A percentile compares a stretch with the other conserved stretches of the same genome.
Conservation (phyloP, 2,797 vertebrate genomes). For the Dicrostonyx torquatus region DNA sequence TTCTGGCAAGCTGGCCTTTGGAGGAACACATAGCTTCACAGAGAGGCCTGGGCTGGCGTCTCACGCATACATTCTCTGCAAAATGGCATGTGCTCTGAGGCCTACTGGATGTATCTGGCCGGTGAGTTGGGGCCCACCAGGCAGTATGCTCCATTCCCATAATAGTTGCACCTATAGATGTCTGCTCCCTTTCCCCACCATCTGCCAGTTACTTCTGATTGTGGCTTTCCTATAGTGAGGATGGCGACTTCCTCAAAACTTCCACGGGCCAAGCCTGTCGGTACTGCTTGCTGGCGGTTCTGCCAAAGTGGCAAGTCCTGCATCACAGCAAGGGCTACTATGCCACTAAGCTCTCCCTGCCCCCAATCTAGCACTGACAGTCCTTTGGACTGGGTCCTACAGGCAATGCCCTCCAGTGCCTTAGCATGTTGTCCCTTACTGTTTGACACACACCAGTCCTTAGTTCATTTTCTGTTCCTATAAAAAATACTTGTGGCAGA, state of each 20-base stretch:
- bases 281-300: not conserved
- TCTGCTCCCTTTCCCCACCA: no score
- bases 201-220: not conserved
- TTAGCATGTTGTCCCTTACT: not conserved
- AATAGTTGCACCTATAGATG: no score
- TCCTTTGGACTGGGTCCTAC: not conserved
- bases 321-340: not conserved
- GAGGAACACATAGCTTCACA: not conserved
- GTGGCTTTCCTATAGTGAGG: not conserved
- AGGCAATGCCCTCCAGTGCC: not conserved
- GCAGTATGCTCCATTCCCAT: not conserved
- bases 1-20: not conserved
- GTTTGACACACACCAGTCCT: not conserved
- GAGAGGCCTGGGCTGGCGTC: not conserved
- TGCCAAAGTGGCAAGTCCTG: not conserved
- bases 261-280: not conserved
- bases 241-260: not conserved
- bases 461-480: not conserved
- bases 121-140: not conserved
- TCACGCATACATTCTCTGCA: not conserved
- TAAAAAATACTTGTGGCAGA: not conserved
- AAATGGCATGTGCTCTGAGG: not conserved
- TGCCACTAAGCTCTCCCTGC: not conserved
- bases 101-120: not conserved
- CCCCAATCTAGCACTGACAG: not conserved